Evolutionary conservation across 2,113 vertebrate species (phyloP).

Genomic region (Pleuronectes platessa): DNA sequence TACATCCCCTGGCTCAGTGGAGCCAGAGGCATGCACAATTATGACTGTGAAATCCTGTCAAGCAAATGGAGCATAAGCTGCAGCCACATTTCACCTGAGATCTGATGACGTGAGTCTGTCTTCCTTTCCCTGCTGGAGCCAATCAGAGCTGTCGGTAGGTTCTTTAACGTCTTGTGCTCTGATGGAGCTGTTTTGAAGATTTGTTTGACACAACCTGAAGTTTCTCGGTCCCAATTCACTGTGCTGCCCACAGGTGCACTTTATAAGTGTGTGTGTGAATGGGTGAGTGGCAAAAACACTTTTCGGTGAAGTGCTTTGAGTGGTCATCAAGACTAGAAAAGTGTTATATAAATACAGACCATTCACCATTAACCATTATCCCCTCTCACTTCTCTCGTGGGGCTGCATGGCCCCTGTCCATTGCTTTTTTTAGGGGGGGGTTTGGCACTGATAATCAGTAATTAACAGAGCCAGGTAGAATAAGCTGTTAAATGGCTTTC

Average conservation of each 20-base stretch:
- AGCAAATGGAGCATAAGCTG: slow-evolving; percentile 60
- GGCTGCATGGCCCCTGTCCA: not conserved
- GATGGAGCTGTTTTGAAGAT: not conserved
- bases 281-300: too few species aligned
- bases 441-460: slow-evolving; percentile 48
- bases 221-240: slow-evolving; percentile 5
- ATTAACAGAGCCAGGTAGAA: slow-evolving; percentile 61
- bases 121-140: slow-evolving; percentile 13
- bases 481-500: slow-evolving; percentile 55
- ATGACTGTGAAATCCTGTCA: slow-evolving; percentile 59
- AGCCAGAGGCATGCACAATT: slow-evolving; percentile 65
- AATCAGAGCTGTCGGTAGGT: slow-evolving; percentile 22
- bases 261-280: too few species aligned
- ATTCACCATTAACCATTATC: not conserved
- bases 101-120: slow-evolving; percentile 18
- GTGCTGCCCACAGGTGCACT: not conserved
- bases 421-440: slow-evolving; percentile 21
- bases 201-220: slow-evolving; percentile 8
- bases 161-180: slow-evolving; percentile 6
- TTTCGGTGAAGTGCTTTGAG: too few species aligned
- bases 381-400: not conserved
- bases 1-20: slow-evolving; percentile 56
- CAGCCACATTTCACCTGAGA: slow-evolving; percentile 50
- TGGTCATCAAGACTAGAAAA: too few species aligned
- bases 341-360: not conserved